These are phyloP conservation scores for Hippocampus guttulatus DNA, from an alignment of 2,113 vertebrate genomes.

Conservation along the genomic window DNA sequence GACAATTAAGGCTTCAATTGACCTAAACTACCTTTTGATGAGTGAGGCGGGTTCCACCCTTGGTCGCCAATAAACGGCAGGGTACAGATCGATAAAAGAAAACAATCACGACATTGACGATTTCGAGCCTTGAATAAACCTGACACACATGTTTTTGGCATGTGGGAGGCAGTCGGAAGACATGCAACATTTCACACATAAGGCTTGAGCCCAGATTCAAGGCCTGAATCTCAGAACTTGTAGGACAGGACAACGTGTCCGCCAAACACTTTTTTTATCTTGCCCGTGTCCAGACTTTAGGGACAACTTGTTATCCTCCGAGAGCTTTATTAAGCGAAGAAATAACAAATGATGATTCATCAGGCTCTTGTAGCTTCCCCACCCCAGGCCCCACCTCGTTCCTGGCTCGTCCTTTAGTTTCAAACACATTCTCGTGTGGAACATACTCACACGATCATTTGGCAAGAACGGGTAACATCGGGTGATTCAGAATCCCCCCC, in stretches of 20 bases:
- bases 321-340: neutral
- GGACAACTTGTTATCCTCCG: neutral
- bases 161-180: neutral
- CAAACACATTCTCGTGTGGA: conserved; percentile 26
- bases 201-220: neutral
- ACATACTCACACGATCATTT: conserved; percentile 56
- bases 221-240: neutral
- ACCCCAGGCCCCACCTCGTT: neutral
- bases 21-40: no score
- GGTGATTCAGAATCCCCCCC: neutral
- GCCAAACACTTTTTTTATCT: neutral
- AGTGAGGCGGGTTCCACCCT: no score
- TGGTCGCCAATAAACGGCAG: no score
- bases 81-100: no score
- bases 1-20: no score
- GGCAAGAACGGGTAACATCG: conserved; percentile 54
- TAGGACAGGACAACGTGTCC: neutral
- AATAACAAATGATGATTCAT: neutral
- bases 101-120: no score
- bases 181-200: neutral
- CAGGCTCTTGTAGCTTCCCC: neutral
- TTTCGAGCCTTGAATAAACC: neutral
- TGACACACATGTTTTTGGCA: neutral
- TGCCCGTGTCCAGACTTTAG: neutral
- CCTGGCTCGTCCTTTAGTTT: conserved; percentile 7